Conservation (phyloP, 2,888 invertebrate species). For the Heliconius sara region DNA sequence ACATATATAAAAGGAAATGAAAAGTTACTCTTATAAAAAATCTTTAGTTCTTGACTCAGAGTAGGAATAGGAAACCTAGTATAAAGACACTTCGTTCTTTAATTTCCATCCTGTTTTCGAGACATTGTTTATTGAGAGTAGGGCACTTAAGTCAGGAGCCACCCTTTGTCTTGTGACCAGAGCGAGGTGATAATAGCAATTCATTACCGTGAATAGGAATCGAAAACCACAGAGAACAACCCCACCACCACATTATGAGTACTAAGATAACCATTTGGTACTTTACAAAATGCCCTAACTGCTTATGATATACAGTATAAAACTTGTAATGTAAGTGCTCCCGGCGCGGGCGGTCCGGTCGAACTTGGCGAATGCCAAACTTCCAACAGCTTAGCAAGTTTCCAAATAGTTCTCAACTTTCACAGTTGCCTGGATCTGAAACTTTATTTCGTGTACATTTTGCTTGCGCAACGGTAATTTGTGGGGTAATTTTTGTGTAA, state of each 20-base stretch:
- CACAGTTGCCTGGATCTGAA: conserved; percentile 41
- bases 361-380: conserved; percentile 42
- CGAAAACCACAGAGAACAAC: neutral
- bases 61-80: too few relatives aligned
- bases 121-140: too few relatives aligned
- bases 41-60: too few relatives aligned
- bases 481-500: neutral
- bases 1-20: too few relatives aligned
- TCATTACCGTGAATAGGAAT: too few relatives aligned
- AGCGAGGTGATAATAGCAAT: too few relatives aligned
- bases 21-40: too few relatives aligned
- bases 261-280: conserved; percentile 25
- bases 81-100: too few relatives aligned
- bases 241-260: neutral
- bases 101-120: too few relatives aligned
- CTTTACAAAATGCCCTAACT: conserved; percentile 27
- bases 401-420: conserved; percentile 39
- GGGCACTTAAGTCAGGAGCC: too few relatives aligned
- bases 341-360: conserved; percentile 38
- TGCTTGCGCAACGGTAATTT: conserved; percentile 23
- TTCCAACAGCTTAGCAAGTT: conserved; percentile 44
- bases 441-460: conserved; percentile 37
- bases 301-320: conserved; percentile 35
- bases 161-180: too few relatives aligned
- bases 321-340: conserved; percentile 40